Base-by-base conservation (phyloP, 2,113 vertebrate genomes). In the Bungarus multicinctus region DNA sequence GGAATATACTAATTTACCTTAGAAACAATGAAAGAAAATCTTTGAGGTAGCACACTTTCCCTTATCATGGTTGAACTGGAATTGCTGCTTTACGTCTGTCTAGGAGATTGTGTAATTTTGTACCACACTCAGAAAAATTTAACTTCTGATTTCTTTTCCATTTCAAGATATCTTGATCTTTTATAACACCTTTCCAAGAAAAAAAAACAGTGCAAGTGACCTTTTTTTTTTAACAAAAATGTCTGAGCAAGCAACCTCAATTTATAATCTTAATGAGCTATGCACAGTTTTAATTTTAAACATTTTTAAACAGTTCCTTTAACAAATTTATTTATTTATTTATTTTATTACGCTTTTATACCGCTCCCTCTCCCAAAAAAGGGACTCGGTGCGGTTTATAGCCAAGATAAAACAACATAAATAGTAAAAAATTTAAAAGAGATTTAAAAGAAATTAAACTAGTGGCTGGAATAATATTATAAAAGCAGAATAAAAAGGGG, bases 231-330 rank as follows among this genome's bases (percentile, higher is more conserved):
- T 58, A 92, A 93, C 94, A 96, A 20, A 43, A 85, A 5, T 91
- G 25, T 69, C 45, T 47, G 25, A 69, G 89, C 18, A n/a, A 50
- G 50, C 58, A 64, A 87, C 23, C 85, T 87, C 27, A 87, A 16
- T 25, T 87, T 50, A 25, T 47, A 52, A 34, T 92, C 90, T 27
- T 81, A 85, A 9, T 85, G 50, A 39, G 12, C 2, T 53, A 3
- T 16, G 93, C 91, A 94, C 87, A 96, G 45, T 91, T 52, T 92
- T 94, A 97, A 93, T 95, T 96, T 87, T 87, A 91, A 91, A 93
- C 0, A 94, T 94, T 94, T 97, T 94, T 95, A 58, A 52, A 55
- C 54, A 58, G 11, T 93, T 96, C 89, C 94, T 96, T 92, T 95
- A 92, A 16, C 43, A 30, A 39, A 39, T 39, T n/a, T n/a, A n/a